Conservation (phyloP, 1,140 invertebrate species). For the Diorhabda elongata region DNA sequence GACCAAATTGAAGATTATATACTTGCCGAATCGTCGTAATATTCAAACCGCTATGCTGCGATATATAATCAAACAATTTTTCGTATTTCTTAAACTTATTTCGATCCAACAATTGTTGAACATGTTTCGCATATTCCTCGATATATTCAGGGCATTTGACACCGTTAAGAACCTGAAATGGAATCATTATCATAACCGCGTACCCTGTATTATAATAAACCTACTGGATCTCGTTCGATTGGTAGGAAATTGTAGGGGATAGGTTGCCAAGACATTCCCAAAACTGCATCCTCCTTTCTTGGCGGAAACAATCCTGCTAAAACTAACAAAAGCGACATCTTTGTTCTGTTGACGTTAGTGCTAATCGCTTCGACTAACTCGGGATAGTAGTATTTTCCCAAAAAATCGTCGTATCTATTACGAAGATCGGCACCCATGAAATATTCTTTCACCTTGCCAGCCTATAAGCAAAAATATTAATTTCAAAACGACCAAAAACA, state of each 20-base stretch:
- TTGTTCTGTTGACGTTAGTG: conserved; percentile 55
- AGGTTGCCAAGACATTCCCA: conserved; percentile 71
- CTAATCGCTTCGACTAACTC: conserved; percentile 40
- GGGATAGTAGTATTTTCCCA: conserved; percentile 57
- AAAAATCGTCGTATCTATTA: conserved; percentile 57
- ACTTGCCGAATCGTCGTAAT: conserved; percentile 27
- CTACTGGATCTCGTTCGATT: conserved; percentile 22
- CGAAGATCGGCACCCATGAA: conserved; percentile 59
- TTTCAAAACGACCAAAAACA: no score
- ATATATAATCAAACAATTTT: conserved; percentile 31
- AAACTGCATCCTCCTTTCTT: background rate
- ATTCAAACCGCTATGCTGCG: conserved; percentile 29
- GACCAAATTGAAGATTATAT: conserved; percentile 33
- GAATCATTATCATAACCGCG: background rate
- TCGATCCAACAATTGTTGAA: conserved; percentile 10
- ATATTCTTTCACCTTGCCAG: conserved; percentile 53
- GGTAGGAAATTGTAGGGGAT: conserved; percentile 61
- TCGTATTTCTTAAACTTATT: conserved; percentile 18
- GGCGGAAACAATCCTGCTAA: conserved; percentile 52
- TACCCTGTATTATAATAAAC: background rate
- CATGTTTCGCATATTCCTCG: conserved; percentile 20
- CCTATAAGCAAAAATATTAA: conserved; percentile 20
- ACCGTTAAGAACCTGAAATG: conserved; percentile 24
- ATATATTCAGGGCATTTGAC: conserved; percentile 26
- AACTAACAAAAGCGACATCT: conserved; percentile 56